Percentiles rank a stretch among this genome's conserved stretches.
Conservation (phyloP, 2,797 vertebrate genomes). For the Anomalospiza imberbis region DNA sequence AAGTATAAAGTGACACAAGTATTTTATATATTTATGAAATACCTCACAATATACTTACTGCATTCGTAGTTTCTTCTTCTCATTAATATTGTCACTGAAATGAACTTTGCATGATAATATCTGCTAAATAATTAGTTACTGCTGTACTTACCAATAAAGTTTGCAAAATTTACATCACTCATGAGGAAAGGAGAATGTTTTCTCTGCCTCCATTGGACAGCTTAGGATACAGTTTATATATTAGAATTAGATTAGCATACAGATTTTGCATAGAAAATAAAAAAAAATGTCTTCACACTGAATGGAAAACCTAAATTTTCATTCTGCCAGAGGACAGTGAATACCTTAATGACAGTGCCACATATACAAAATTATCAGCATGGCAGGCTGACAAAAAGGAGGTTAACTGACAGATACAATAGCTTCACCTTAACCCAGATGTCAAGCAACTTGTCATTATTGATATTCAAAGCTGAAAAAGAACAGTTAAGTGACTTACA, state of each 20-base stretch:
- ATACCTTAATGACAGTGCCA: background rate
- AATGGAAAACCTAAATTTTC: background rate
- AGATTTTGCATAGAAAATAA: background rate
- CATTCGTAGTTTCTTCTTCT: background rate
- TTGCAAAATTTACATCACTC: background rate
- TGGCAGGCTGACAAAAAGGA: conserved; percentile 36
- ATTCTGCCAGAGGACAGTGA: background rate
- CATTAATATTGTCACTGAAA: background rate
- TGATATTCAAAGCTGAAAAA: conserved; percentile 37
- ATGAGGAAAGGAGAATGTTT: background rate
- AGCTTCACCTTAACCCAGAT: conserved; percentile 47
- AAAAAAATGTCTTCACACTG: background rate
- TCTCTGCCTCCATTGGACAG: background rate
- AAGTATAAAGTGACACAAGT: background rate
- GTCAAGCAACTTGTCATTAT: conserved; percentile 49
- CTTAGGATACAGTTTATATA: background rate
- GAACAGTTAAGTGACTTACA: conserved; percentile 35
- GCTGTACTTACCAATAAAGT: background rate
- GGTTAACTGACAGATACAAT: conserved; percentile 45
- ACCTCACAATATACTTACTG: background rate
- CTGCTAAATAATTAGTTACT: background rate
- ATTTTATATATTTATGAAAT: conserved; percentile 18
- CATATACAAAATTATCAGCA: background rate
- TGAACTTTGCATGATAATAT: background rate
- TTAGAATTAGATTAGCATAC: background rate